A percentile compares a stretch with the other conserved stretches of the same genome.
phyloP scores from a whole-genome alignment of 2,113 vertebrate genomes.

The Amazona guildingii region DNA sequence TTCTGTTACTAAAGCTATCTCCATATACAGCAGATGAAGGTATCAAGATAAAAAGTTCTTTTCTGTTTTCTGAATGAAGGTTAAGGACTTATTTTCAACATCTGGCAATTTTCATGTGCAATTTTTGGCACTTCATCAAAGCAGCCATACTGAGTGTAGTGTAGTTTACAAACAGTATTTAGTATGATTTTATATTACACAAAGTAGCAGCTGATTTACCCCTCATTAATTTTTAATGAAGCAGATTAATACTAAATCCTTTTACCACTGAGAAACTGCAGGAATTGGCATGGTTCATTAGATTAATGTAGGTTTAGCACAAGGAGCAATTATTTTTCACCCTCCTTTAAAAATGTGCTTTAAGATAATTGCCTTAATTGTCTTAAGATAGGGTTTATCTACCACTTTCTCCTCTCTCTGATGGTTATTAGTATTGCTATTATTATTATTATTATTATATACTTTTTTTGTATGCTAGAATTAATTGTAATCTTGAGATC shows the following conservation, averaged over 20 bases:
- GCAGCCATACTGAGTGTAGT: neutral
- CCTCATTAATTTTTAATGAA: constrained; percentile 76
- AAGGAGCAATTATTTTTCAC: constrained; percentile 54
- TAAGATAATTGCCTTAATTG: constrained; percentile 46
- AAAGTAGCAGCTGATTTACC: constrained; percentile 66
- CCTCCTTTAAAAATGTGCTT: constrained; percentile 35
- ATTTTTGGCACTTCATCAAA: constrained; percentile 44
- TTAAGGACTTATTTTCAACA: neutral
- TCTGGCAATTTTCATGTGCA: constrained; percentile 21
- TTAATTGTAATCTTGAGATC: constrained; percentile 37
- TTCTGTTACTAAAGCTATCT: neutral
- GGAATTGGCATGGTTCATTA: constrained; percentile 51
- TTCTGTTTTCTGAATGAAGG: neutral
- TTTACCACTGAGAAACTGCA: constrained; percentile 51
- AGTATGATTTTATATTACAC: constrained; percentile 48
- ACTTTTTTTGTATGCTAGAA: constrained; percentile 3
- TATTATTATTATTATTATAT: neutral
- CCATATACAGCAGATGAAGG: neutral
- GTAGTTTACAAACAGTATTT: constrained; percentile 47
- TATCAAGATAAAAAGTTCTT: neutral
- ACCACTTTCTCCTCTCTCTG: neutral
- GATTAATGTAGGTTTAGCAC: constrained; percentile 41
- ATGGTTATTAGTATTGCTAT: neutral
- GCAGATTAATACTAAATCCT: constrained; percentile 63
- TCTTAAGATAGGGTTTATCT: neutral